A percentile compares a stretch with the other conserved stretches of the same genome.
phyloP scores from a whole-genome alignment of 2,113 vertebrate genomes.

The Notechis scutatus region DNA sequence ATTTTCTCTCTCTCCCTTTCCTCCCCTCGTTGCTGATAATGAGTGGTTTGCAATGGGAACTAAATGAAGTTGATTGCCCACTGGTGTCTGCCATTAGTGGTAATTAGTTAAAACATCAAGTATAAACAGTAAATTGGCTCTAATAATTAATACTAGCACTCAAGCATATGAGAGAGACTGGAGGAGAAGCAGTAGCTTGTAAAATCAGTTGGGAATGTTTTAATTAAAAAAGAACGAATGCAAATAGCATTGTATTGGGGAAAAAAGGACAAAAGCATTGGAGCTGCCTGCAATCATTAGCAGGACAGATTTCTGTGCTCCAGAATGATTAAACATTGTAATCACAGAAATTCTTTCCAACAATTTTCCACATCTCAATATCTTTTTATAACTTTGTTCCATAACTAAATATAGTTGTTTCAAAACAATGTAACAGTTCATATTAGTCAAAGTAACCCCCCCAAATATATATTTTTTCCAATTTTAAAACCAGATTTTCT shows the following conservation, averaged over 20 bases:
- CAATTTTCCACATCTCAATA: neutral
- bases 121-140: constrained; percentile 99
- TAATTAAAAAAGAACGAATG: constrained; percentile 70
- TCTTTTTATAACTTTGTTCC: neutral
- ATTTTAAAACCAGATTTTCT: too few relatives aligned
- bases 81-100: constrained; percentile 95
- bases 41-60: constrained; percentile 82
- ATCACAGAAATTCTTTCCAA: neutral
- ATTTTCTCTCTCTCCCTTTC: neutral
- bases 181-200: constrained; percentile 64
- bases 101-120: constrained; percentile 99
- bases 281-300: constrained; percentile 38
- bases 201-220: constrained; percentile 67
- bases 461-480: neutral
- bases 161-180: constrained; percentile 72
- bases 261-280: constrained; percentile 67
- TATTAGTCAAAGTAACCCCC: neutral
- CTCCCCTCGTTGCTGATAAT: constrained; percentile 63
- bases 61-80: constrained; percentile 95
- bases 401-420: neutral
- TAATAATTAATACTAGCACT: constrained; percentile 98
- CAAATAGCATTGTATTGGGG: constrained; percentile 59
- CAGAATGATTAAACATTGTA: neutral
- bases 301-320: neutral
- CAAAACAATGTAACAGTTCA: neutral